Percentiles rank a stretch among this genome's conserved stretches.
These are phyloP conservation scores for Actinopyga echinites DNA, from an alignment of 53 echinoderm and acorn worm genomes.

Conservation along the genomic window DNA sequence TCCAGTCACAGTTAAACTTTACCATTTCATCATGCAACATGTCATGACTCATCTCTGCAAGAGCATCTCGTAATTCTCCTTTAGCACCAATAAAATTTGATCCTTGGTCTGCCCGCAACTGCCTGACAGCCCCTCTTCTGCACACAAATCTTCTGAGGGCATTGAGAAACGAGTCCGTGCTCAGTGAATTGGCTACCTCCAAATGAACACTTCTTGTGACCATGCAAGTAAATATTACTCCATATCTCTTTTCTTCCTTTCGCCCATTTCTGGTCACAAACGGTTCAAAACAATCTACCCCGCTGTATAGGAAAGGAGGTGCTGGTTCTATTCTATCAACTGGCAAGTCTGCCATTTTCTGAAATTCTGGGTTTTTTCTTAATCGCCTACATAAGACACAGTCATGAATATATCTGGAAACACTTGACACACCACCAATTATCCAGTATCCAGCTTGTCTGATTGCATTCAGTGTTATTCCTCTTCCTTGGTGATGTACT, in stretches of 20 bases:
- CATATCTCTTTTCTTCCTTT: conserved; percentile 58
- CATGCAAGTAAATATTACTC: conserved; percentile 66
- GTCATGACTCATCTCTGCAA: background rate
- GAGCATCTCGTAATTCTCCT: conserved; percentile 14
- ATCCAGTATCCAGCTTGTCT: conserved; percentile 49
- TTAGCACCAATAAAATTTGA: conserved; percentile 68
- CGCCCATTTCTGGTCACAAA: conserved; percentile 55
- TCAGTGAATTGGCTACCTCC: conserved; percentile 53
- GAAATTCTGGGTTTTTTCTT: conserved; percentile 28
- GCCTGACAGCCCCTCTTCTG: conserved; percentile 58
- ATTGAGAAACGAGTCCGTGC: conserved; percentile 57
- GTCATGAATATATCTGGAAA: conserved; percentile 39
- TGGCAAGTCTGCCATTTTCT: conserved; percentile 70
- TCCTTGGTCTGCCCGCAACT: conserved; percentile 65
- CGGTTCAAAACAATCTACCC: conserved; percentile 61
- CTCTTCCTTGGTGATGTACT: conserved; percentile 51
- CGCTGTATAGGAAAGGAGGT: conserved; percentile 60
- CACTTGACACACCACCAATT: conserved; percentile 51
- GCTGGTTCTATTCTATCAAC: conserved; percentile 57
- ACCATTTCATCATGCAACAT: background rate
- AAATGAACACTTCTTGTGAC: conserved; percentile 52
- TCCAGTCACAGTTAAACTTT: conserved; percentile 45
- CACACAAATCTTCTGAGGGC: conserved; percentile 49
- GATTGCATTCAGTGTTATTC: conserved; percentile 48
- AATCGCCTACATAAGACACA: conserved; percentile 57